Evolutionary conservation across 2,113 vertebrate genomes (phyloP).

Genomic region (Tauraco erythrolophus): DNA sequence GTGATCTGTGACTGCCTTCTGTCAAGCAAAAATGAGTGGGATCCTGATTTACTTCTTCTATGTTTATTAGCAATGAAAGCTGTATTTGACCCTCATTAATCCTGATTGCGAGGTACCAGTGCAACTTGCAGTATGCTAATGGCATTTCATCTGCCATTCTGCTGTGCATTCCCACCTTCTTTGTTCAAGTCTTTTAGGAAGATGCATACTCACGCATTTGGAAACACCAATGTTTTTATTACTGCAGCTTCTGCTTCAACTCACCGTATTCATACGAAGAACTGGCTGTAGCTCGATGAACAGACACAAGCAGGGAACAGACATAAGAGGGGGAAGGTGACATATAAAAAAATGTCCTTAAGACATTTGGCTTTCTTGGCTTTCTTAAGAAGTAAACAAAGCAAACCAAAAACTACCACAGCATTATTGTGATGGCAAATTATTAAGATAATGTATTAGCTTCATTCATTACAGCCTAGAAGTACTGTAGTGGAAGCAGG

Average conservation of each 20-base stretch:
- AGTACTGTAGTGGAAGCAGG: background rate
- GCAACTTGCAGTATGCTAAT: background rate
- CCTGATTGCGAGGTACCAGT: background rate
- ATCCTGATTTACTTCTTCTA: background rate
- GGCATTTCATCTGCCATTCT: background rate
- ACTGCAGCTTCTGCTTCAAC: background rate
- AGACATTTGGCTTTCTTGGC: background rate
- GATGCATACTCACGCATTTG: background rate
- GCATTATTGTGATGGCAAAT: background rate
- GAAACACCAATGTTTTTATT: background rate
- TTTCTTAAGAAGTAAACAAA: background rate
- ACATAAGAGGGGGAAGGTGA: background rate
- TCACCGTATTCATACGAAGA: accelerated
- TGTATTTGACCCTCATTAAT: background rate
- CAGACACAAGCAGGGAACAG: background rate
- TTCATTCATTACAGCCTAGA: background rate
- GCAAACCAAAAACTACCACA: background rate
- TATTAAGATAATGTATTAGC: constrained; percentile 11
- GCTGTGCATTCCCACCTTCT: background rate
- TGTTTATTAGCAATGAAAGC: background rate
- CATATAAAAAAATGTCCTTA: background rate
- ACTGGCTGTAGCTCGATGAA: background rate
- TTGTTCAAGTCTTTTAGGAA: background rate
- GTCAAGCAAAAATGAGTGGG: background rate
- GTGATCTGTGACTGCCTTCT: background rate